phyloP scores from a whole-genome alignment of 92 coral and sea anemone genomes.

The Porites cylindrica region DNA sequence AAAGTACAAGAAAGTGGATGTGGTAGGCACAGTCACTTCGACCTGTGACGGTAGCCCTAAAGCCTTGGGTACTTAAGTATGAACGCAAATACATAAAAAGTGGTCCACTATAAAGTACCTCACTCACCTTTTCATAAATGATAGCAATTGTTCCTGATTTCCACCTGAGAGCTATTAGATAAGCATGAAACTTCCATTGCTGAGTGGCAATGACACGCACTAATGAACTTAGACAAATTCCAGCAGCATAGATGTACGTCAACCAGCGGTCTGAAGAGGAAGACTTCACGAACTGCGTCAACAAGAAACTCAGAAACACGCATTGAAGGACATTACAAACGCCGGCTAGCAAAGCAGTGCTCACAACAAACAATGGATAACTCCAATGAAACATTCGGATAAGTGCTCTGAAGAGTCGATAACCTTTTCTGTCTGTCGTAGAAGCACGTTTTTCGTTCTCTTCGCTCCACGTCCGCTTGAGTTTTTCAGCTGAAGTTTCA shows the following conservation, averaged over 20 bases:
- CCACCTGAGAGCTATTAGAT: constrained; percentile 61
- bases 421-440: neutral
- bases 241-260: constrained; percentile 60
- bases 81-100: no score
- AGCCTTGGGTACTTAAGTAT: no score
- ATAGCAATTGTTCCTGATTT: constrained; percentile 62
- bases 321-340: constrained; percentile 21
- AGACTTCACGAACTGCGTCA: constrained; percentile 38
- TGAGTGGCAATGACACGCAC: constrained; percentile 52
- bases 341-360: no score
- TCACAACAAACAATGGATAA: constrained; percentile 25
- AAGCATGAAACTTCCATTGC: constrained; percentile 50
- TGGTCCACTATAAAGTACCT: no score
- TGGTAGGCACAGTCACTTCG: no score
- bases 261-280: constrained; percentile 10
- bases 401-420: constrained; percentile 56
- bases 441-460: neutral
- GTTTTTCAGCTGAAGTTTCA: constrained; percentile 28
- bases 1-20: no score
- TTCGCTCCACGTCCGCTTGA: constrained; percentile 45
- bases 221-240: constrained; percentile 50
- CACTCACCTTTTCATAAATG: constrained; percentile 50
- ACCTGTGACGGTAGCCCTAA: no score
- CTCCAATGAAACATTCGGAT: constrained; percentile 47
- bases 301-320: constrained; percentile 53